Evolutionary conservation across 2,797 vertebrate genomes (phyloP).

Genomic region (Sus cebifrons): DNA sequence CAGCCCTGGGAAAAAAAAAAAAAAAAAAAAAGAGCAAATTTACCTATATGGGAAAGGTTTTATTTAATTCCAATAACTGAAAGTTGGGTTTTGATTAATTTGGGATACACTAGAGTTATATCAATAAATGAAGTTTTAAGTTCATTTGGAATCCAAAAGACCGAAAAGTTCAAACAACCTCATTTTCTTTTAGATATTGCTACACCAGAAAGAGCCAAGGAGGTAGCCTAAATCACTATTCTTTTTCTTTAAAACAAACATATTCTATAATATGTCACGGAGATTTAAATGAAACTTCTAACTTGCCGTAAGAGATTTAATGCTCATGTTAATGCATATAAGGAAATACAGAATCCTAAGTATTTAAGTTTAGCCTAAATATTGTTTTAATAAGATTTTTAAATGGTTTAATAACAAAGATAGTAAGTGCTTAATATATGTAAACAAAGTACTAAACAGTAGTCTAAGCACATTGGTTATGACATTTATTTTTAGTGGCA

Average conservation of each 20-base stretch:
- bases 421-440: neutral
- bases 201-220: constrained; percentile 11
- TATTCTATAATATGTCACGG: constrained; percentile 20
- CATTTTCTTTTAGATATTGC: neutral
- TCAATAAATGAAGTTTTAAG: constrained; percentile 24
- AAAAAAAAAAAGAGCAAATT: neutral
- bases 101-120: neutral
- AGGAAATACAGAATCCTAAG: neutral
- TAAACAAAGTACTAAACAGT: neutral
- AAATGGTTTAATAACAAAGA: constrained; percentile 13
- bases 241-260: constrained; percentile 39
- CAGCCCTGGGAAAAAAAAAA: too few species aligned
- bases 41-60: neutral
- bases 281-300: neutral
- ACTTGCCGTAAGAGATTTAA: neutral
- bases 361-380: constrained; percentile 37
- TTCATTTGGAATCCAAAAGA: constrained; percentile 31
- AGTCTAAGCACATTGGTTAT: neutral
- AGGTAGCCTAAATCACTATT: neutral
- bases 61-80: neutral
- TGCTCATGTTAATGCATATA: neutral
- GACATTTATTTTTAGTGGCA: neutral
- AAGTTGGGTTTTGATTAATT: constrained; percentile 14
- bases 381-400: constrained; percentile 9
- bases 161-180: neutral